Evolutionary conservation across 2,888 invertebrate species (phyloP).

Genomic region (Ophion costatus): DNA sequence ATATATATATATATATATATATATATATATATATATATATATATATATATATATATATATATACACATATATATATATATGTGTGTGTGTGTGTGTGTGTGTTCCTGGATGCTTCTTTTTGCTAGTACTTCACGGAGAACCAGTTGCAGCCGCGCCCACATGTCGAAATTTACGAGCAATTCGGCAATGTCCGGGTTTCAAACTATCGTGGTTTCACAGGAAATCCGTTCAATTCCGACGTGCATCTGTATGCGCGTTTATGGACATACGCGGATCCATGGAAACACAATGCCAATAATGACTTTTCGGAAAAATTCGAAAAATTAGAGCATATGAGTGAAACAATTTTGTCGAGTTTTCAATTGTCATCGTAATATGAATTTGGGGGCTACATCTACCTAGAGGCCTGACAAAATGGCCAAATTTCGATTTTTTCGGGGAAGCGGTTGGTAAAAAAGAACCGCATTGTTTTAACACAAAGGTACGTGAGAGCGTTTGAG

Average conservation of each 20-base stretch:
- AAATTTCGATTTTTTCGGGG: no score
- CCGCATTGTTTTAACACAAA: no score
- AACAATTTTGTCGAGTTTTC: no score
- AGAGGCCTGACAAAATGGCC: no score
- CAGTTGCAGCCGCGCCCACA: slow-evolving; percentile 37
- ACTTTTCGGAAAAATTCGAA: neutral
- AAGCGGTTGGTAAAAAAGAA: no score
- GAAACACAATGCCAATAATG: no score
- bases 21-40: neutral
- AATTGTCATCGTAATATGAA: no score
- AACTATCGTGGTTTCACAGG: slow-evolving; percentile 48
- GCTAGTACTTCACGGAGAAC: slow-evolving; percentile 34
- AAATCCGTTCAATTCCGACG: slow-evolving; percentile 62
- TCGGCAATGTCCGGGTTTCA: slow-evolving; percentile 52
- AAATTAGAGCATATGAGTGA: neutral
- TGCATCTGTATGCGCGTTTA: neutral
- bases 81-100: neutral
- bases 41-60: neutral
- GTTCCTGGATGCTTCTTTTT: slow-evolving; percentile 35
- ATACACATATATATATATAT: neutral
- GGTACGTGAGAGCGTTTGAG: no score
- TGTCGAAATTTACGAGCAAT: slow-evolving; percentile 57
- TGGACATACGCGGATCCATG: neutral
- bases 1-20: no score
- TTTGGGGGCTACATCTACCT: no score